Conservation (phyloP, 2,888 invertebrate genomes). For the Petrolisthes manimaculis region DNA sequence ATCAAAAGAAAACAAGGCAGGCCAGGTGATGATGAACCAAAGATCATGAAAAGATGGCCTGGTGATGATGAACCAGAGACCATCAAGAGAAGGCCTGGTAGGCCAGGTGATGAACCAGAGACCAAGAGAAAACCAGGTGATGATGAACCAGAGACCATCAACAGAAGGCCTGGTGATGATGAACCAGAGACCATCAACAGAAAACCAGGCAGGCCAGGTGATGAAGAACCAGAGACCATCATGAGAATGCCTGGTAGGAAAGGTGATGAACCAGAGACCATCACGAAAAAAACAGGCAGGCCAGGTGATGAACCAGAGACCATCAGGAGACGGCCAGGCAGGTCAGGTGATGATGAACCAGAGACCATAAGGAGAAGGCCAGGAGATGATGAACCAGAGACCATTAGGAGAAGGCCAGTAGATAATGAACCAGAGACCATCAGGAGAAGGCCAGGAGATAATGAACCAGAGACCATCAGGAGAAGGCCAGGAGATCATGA, state of each 20-base stretch:
- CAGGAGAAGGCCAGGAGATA: constrained; percentile 16
- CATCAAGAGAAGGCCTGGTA: background rate
- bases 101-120: constrained; percentile 9
- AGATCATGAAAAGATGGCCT: background rate
- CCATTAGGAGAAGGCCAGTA: constrained; percentile 5
- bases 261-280: constrained; percentile 13
- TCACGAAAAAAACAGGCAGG: background rate
- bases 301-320: constrained; percentile 18
- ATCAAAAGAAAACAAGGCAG: background rate
- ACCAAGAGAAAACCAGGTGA: constrained; percentile 13
- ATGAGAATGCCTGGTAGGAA: background rate
- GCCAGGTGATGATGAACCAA: constrained; percentile 13
- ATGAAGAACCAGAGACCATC: constrained; percentile 12
- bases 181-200: constrained; percentile 9
- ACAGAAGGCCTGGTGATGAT: background rate
- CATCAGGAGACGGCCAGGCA: background rate
- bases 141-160: constrained; percentile 16
- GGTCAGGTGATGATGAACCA: background rate
- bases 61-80: constrained; percentile 14
- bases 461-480: constrained; percentile 8
- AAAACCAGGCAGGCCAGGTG: constrained; percentile 8
- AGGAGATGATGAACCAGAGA: constrained; percentile 31
- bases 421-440: constrained; percentile 21
- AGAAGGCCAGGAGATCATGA: constrained; percentile 32
- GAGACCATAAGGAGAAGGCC: background rate